These are phyloP conservation scores for Thalpophila matura DNA, from an alignment of 2,888 invertebrate species.

Conservation along the genomic window DNA sequence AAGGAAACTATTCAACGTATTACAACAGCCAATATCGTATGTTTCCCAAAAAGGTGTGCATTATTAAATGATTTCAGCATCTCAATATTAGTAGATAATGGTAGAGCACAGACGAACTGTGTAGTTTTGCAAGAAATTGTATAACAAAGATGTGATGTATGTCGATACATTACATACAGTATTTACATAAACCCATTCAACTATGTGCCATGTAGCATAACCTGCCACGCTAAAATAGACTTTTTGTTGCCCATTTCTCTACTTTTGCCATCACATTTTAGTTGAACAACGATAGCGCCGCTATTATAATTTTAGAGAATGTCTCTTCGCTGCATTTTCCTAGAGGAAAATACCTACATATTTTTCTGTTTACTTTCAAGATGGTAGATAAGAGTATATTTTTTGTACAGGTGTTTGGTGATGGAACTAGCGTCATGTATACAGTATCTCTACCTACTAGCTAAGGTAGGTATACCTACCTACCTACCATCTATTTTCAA, in stretches of 20 bases:
- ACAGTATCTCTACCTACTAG: too few relatives aligned
- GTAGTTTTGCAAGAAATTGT: constrained; percentile 50
- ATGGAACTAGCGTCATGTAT: background rate
- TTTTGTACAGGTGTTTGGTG: background rate
- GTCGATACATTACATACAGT: constrained; percentile 41
- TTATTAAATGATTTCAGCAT: constrained; percentile 33
- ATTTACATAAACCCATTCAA: constrained; percentile 53
- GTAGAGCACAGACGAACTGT: background rate
- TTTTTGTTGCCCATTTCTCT: constrained; percentile 2
- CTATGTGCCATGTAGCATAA: constrained; percentile 10
- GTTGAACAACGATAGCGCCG: constrained; percentile 9
- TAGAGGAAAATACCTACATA: constrained; percentile 23
- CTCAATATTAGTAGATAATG: constrained; percentile 6
- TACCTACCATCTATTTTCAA: background rate
- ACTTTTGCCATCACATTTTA: constrained; percentile 19
- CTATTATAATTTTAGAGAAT: constrained; percentile 34
- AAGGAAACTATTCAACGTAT: background rate
- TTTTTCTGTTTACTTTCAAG: constrained; percentile 18
- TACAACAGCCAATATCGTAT: background rate
- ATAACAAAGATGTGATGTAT: constrained; percentile 37
- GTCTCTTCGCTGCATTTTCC: constrained; percentile 41
- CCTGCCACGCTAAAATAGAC: constrained; percentile 20
- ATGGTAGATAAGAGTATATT: constrained; percentile 9
- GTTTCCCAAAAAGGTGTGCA: constrained; percentile 6
- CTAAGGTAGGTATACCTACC: too few relatives aligned